phyloP scores from a whole-genome alignment of 2,797 vertebrate genomes.

The Hirundo rustica region DNA sequence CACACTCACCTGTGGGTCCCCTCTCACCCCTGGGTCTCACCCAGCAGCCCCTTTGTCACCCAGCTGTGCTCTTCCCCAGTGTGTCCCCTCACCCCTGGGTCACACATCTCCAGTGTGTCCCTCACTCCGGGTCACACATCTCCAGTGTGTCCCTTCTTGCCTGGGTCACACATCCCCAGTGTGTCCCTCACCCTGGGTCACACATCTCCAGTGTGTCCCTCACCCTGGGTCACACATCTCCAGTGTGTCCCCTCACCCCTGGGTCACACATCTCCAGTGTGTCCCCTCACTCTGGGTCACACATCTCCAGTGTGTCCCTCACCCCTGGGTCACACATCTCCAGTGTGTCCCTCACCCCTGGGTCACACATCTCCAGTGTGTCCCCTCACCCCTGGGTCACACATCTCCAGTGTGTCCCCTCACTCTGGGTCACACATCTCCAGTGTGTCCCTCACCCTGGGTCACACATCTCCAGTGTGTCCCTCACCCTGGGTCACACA shows the following conservation, averaged over 20 bases:
- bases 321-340: neutral
- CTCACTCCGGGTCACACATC: accelerated
- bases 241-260: accelerated
- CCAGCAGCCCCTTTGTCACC: neutral
- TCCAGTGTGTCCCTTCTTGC: neutral
- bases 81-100: no score
- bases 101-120: no score
- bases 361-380: neutral
- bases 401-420: no score
- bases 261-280: neutral
- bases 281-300: accelerated
- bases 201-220: neutral
- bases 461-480: neutral
- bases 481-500: accelerated
- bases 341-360: neutral
- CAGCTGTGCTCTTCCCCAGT: neutral
- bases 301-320: no score
- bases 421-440: neutral
- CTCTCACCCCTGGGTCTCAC: neutral
- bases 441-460: neutral
- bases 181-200: accelerated
- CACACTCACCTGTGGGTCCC: neutral
- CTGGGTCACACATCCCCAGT: neutral
- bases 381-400: accelerated
- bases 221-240: accelerated